Evolutionary conservation across 2,797 vertebrate species (phyloP).

Genomic region (Enteromius trimaculatus): DNA sequence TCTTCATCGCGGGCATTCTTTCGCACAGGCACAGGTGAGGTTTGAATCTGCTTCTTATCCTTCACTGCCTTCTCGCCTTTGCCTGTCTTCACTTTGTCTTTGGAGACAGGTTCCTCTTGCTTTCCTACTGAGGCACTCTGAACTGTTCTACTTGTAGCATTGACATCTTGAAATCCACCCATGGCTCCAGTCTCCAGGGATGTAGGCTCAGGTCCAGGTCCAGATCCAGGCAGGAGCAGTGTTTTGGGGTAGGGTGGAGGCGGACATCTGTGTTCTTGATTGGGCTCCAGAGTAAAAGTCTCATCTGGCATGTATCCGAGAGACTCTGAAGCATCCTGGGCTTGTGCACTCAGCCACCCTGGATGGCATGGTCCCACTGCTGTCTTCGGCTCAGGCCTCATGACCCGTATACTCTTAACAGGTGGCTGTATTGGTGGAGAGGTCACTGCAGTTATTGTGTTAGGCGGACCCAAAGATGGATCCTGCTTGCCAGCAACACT

Average conservation of each 20-base stretch:
- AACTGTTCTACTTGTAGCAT: constrained; percentile 62
- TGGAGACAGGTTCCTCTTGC: constrained; percentile 76
- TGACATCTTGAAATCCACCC: constrained; percentile 73
- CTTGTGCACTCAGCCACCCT: constrained; percentile 86
- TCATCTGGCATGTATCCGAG: constrained; percentile 80
- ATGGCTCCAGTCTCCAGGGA: constrained; percentile 81
- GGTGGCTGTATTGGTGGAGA: constrained; percentile 95
- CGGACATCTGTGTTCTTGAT: constrained; percentile 87
- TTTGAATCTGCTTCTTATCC: constrained; percentile 98
- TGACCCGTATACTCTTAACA: constrained; percentile 94
- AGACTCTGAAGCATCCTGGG: constrained; percentile 76
- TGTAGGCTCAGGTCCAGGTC: constrained; percentile 75
- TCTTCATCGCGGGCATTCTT: constrained; percentile 92
- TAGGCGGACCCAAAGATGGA: constrained; percentile 82
- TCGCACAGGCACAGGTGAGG: constrained; percentile 92
- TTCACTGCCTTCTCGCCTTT: constrained; percentile 87
- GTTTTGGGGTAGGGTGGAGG: constrained; percentile 95
- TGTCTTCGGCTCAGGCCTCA: constrained; percentile 96
- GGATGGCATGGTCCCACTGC: constrained; percentile 96
- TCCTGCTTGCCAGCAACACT: constrained; percentile 79
- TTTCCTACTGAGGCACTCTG: constrained; percentile 68
- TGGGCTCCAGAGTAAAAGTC: constrained; percentile 80
- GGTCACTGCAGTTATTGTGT: constrained; percentile 92
- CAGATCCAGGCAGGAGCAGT: constrained; percentile 78
- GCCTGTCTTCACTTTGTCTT: constrained; percentile 81